These are phyloP conservation scores for Prorops nasuta DNA, from an alignment of 1,140 invertebrate genomes.

Conservation along the genomic window DNA sequence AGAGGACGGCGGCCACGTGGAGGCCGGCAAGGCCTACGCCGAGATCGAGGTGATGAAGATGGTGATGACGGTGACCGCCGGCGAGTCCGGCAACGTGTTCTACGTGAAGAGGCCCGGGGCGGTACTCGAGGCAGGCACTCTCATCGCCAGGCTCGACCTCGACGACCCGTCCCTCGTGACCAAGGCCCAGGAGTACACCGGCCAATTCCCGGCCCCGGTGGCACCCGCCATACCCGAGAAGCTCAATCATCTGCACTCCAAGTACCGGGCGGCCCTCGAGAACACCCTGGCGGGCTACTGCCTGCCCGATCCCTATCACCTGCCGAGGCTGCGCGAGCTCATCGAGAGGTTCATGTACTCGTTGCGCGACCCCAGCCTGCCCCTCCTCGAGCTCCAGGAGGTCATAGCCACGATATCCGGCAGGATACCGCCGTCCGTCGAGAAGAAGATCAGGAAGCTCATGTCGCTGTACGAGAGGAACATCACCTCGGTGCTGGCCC, in stretches of 20 bases:
- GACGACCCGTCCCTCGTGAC: constrained; percentile 88
- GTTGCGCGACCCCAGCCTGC: constrained; percentile 88
- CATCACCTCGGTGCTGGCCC: constrained; percentile 95
- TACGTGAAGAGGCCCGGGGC: constrained; percentile 91
- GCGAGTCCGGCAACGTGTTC: constrained; percentile 82
- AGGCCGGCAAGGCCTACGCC: constrained; percentile 88
- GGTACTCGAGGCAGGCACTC: constrained; percentile 88
- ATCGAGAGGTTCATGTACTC: constrained; percentile 94
- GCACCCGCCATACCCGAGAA: constrained; percentile 71
- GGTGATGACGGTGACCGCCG: constrained; percentile 94
- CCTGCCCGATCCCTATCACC: constrained; percentile 91
- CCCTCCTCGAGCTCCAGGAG: constrained; percentile 91
- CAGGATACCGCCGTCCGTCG: constrained; percentile 86
- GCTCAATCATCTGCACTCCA: constrained; percentile 86
- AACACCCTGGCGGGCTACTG: constrained; percentile 92
- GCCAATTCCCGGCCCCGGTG: constrained; percentile 68
- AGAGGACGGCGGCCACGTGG: constrained; percentile 93
- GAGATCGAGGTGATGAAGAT: constrained; percentile 99
- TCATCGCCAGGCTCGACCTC: constrained; percentile 87
- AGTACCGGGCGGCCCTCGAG: constrained; percentile 75
- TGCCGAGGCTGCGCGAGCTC: constrained; percentile 74
- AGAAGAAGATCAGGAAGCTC: constrained; percentile 91
- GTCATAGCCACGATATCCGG: constrained; percentile 95
- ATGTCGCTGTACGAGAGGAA: constrained; percentile 95
- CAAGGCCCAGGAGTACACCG: constrained; percentile 78